Base-by-base conservation (phyloP, 2,797 vertebrate species). In the Darevskia mixta region DNA sequence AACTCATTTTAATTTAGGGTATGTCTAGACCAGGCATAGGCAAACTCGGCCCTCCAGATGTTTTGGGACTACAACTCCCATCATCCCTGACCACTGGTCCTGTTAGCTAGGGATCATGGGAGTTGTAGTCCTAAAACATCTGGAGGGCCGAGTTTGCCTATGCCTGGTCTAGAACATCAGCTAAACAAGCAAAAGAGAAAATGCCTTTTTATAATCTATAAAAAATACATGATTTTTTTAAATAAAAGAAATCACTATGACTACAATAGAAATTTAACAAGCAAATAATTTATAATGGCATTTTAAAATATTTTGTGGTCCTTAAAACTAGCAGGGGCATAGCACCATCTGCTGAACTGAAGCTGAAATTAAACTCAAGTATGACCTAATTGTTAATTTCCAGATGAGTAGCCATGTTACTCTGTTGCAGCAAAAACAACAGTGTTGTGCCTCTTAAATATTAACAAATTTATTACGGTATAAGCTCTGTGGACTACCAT, bases 301-400 rank as follows among this genome's bases (percentile, higher is more conserved):
- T 72, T 79, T 17, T 43, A 72, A 58, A 15, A 58, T 2, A 18
- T 61, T 2, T 23, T 4, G 11, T 7, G 7, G 18, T 10, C 5
- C 8, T 73, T 61, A 75, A 75, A 81, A 66, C 8, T 13, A 49
- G 29, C 10, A 79, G 73, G 13, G 23, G 18, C 32, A 66, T 67
- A 85, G 78, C 87, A 55, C 83, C 87, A 85, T 49, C 83, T 89
- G 43, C 41, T 85, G 87, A 55, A 20, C 45, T 25, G 41, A 88
- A 80, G 41, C 27, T 8, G 69, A 38, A 89, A 85, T 85, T 80
- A 88, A 88, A 73, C 25, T 55, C 20, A 71, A 38, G 29, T 38
- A 73, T 61, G 45, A 41, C 49, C 67, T 75, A 43, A 61, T 67
- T 86, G 23, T 55, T 55, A 86, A 29, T 86, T 64, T 64, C 61